Base-by-base conservation (phyloP, 2,888 invertebrate species). In the Drosophila subquinaria region DNA sequence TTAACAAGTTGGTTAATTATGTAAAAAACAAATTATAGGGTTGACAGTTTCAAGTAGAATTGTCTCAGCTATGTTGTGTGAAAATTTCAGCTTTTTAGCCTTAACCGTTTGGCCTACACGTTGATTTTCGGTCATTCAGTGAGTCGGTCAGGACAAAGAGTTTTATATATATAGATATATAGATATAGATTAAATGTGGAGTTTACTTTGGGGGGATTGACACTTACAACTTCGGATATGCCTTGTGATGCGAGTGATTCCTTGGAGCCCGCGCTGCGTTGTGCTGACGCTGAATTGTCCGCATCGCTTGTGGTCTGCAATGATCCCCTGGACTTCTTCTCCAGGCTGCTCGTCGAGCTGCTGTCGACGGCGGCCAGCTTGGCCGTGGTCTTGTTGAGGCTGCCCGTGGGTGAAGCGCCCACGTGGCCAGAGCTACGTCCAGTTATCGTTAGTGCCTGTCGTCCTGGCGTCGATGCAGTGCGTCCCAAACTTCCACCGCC, bases 231-330 rank as follows among this genome's bases (percentile, higher is more conserved):
- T 88, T 93, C 93, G 30, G 93, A 92, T 79, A 92, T 92, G 81
- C 93, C 93, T 76, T 93, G 93, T 13, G 93, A 93, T 62, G 92
- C 91, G 59, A 93, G 79, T 11, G 93, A 93, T 71, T 93, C 93
- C 82, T 93, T 93, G 42, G 93, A 93, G n/a, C 93, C 93, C 61
- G 87, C 90, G 71, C 83, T 91, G 42, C 91, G 92, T 15, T 88
- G 84, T 13, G 67, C 71, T 68, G 40, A 40, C n/a, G 20, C 45
- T 27, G 56, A 45, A 36, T 42, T 17, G 55, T 90, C 92, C 0
- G 81, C 82, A 69, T 91, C 90, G 64, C 75, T 77, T 27, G 27
- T 27, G 51, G 87, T 82, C 59, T 90, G 92, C 67, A 90, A 63
- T 1, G 91, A 89, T 47, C 73, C 79, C 50, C 92, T 88, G 10